These are phyloP conservation scores for Rhinoraja longicauda DNA, from an alignment of 2,797 vertebrate genomes.

Conservation along the genomic window DNA sequence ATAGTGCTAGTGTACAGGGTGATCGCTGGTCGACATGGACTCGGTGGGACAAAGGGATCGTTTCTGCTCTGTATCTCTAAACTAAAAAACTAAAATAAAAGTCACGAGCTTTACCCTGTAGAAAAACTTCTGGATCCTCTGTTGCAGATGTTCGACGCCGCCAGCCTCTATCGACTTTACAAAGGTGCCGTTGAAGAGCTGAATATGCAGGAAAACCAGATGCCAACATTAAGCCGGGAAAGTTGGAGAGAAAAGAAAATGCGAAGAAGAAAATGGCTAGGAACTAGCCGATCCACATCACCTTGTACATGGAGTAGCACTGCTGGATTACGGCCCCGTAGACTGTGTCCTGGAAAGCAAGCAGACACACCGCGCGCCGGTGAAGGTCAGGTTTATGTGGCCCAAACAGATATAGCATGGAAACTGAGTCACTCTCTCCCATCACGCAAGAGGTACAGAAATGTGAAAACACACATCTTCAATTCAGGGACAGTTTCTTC, in stretches of 20 bases:
- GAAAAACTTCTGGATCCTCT: conserved; percentile 96
- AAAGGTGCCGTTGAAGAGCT: conserved; percentile 97
- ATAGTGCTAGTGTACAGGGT: no score
- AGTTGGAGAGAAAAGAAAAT: conserved; percentile 34
- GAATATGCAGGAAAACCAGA: conserved; percentile 37
- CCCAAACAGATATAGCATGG: no score
- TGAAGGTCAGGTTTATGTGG: neutral
- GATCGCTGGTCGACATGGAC: no score
- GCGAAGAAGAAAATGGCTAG: neutral
- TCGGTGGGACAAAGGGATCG: no score
- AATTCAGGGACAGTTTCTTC: no score
- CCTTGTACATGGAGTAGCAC: conserved; percentile 99
- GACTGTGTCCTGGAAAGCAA: conserved; percentile 77
- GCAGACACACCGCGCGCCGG: neutral
- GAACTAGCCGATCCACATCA: conserved; percentile 49
- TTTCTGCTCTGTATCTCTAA: no score
- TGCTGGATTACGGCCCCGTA: conserved; percentile 87
- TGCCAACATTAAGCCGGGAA: conserved; percentile 5
- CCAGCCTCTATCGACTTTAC: conserved; percentile 80
- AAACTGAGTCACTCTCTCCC: no score
- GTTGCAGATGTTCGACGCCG: conserved; percentile 78
- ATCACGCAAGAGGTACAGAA: no score
- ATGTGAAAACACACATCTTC: no score
- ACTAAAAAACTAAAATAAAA: neutral
- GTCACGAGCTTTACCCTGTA: conserved; percentile 73